phyloP scores from a whole-genome alignment of 2,113 vertebrate species.

The Cnemophilus loriae region DNA sequence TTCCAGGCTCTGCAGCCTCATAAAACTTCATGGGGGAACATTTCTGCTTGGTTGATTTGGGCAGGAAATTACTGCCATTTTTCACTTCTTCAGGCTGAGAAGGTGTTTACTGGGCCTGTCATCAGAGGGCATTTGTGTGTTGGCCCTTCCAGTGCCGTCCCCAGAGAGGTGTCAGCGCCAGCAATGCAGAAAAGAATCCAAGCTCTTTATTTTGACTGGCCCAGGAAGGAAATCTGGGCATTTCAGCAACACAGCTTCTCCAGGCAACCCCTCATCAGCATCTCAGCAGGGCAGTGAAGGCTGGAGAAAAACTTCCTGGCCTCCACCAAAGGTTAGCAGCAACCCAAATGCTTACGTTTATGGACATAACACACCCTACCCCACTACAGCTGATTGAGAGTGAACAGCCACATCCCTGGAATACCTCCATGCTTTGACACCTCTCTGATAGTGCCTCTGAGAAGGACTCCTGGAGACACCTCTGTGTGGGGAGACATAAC shows the following conservation, averaged over 20 bases:
- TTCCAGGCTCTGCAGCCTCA: constrained; percentile 6
- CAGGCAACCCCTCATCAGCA: neutral
- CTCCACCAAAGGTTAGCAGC: neutral
- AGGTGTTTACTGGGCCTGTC: neutral
- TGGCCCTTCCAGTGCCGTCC: neutral
- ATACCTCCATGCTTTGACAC: neutral
- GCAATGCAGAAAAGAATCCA: neutral
- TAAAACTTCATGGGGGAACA: neutral
- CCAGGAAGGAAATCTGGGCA: neutral
- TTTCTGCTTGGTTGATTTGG: neutral
- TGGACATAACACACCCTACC: neutral
- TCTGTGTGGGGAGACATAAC: neutral
- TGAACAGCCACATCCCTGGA: neutral
- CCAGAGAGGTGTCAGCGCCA: neutral
- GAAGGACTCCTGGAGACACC: neutral
- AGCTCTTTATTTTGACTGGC: neutral
- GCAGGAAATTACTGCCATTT: constrained; percentile 39
- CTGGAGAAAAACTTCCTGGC: neutral
- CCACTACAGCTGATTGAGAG: no score
- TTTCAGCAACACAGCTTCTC: neutral
- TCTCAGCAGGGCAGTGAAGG: neutral
- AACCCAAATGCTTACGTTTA: neutral
- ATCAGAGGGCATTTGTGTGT: neutral
- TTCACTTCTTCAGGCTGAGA: neutral
- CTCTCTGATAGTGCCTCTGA: neutral